A percentile compares a stretch with the other conserved stretches of the same genome.
Evolutionary conservation across 2,888 invertebrate species (phyloP).

Genomic region (Pollenia griseotomentosa): DNA sequence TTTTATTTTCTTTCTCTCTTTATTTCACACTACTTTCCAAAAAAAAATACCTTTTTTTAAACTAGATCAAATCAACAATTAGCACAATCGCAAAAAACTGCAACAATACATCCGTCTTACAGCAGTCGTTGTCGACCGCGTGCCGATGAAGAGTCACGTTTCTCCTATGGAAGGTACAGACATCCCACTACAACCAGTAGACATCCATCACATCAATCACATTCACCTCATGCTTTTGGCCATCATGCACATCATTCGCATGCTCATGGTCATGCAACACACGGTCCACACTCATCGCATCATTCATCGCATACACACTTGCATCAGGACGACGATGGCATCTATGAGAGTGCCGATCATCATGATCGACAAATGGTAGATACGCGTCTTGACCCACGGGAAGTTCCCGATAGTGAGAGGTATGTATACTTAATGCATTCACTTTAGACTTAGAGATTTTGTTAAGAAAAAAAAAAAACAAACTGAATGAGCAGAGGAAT

Average conservation of each 20-base stretch:
- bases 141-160: constrained; percentile 89
- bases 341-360: constrained; percentile 94
- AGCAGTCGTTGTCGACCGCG: constrained; percentile 87
- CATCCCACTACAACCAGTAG: constrained; percentile 82
- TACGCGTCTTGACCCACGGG: constrained; percentile 87
- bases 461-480: neutral
- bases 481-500: neutral
- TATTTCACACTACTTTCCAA: constrained; percentile 32
- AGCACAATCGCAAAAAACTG: constrained; percentile 85
- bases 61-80: constrained; percentile 84
- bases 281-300: constrained; percentile 85
- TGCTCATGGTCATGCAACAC: constrained; percentile 84
- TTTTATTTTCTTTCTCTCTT: constrained; percentile 49
- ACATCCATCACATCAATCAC: constrained; percentile 86
- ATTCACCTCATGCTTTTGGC: constrained; percentile 85
- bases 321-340: constrained; percentile 91
- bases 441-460: constrained; percentile 24
- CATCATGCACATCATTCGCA: constrained; percentile 85
- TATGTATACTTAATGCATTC: constrained; percentile 84
- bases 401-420: constrained; percentile 96
- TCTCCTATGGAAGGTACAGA: constrained; percentile 89
- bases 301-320: constrained; percentile 86
- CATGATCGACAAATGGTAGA: constrained; percentile 88
- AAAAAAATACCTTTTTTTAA: constrained; percentile 14
- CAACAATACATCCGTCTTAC: constrained; percentile 85